Base-by-base conservation (phyloP, 2,113 vertebrate genomes). In the Proterorhinus semilunaris region DNA sequence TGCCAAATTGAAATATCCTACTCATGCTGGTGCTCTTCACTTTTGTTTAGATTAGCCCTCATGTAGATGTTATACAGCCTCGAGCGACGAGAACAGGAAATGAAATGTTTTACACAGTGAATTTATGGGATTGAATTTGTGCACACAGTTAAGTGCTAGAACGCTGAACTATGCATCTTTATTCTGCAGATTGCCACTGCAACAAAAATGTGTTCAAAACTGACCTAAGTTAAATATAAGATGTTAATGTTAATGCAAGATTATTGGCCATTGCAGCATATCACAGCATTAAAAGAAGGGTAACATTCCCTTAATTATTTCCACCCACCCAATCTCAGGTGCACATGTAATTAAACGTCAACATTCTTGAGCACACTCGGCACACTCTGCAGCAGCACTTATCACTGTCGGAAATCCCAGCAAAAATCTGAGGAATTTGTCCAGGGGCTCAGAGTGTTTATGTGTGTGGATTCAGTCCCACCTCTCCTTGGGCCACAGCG, bases 351-450 rank as follows among this genome's bases (percentile, higher is more conserved):
- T 66, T 65, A 64, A 67, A 58, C 69, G 66, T 71, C 7, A 50
- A 0, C 74, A 63, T 83, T 82, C 78, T 72, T 59, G 51, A 63
- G 57, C 68, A 48, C 61, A 46, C 58, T 66, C 54, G 54, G 66
- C 57, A 10, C 0, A 58, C 69, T 66, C 74, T 69, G 50, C 48
- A 67, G 62, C 64, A 63, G 69, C 69, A 81, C 83, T 83, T 76
- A 85, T 88, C 81, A 71, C 66, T 80, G 71, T 57, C 48, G 87
- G 57, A 88, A 78, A 82, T 85, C 83, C 80, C 61, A 74, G 62
- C 68, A 88, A 88, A 85, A 82, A 89, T 91, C 61, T 71, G 74
- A 84, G 77, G 87, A 88, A 92, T 92, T 90, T 87, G 72, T 90
- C 82, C 75, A 78, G 83, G 74, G 85, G 80, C 78, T 80, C 9